Evolutionary conservation across 1,140 invertebrate species (phyloP), one percentile per base, ranked within the genome.

Genomic region (Pachypeltis micranthus): DNA sequence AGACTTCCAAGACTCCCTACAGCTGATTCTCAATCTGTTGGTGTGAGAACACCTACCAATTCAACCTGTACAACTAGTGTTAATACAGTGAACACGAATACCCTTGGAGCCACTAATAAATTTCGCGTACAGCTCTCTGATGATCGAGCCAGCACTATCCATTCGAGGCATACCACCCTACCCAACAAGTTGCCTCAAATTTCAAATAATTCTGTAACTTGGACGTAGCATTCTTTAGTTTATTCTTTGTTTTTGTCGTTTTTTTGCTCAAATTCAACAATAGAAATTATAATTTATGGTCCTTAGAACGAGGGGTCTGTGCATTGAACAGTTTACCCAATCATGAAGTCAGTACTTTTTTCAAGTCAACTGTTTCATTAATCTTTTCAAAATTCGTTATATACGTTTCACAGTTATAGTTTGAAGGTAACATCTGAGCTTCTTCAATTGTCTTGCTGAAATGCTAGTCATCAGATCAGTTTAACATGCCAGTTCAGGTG

Each of bases 1-100:
- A 80, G 93, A 51, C 78, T 97, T 68, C 93, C 95, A 2, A 83
- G 91, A 65, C 86, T 91, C 14, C 93, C 95, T 26, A 83, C 85
- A 70, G 66, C 56, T 27, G 67, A 71, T 47, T 64, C 68, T 25
- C 64, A 70, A 27, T 68, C 67, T 64, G 58, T 64, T 25, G 63
- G 65, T 25, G 65, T 67, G 44, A 64, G 67, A 25, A 71, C 67
- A 29, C 67, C 70, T 25, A 66, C 68, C 10, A 66, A 66, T 55
- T 68, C 67, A 28, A 65, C 67, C 25, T 69, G 69, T 62, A 67
- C 68, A 7, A 65, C 64, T 29, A 68, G 69, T 57, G 63, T 68
- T 7, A 70, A 68, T 62, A 67, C 68, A 28, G 64, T 68, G 10
- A 70, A 69, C 59, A 67, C 68, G 29, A 68, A 67, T 59, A 66